Percentiles rank a stretch among this genome's conserved stretches.
Conservation (phyloP, 2,888 invertebrate species). For the Allolobophora icterica region DNA sequence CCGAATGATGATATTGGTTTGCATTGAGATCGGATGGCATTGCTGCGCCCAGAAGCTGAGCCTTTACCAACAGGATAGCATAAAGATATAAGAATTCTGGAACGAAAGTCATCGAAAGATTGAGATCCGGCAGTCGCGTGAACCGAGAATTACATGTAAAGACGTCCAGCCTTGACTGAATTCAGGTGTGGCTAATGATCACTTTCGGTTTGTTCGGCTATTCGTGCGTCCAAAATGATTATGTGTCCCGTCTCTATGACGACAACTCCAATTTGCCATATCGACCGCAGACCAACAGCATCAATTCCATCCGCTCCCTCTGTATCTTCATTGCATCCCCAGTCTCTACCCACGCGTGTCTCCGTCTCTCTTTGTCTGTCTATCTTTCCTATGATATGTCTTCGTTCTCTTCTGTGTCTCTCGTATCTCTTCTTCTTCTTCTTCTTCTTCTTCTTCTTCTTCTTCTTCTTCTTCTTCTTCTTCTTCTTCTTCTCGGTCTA, state of each 20-base stretch:
- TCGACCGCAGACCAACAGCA: too few relatives aligned
- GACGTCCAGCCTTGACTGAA: conserved; percentile 3
- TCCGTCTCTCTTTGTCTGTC: background rate
- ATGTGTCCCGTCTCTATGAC: background rate
- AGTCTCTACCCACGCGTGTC: background rate
- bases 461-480: too few relatives aligned
- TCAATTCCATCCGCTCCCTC: too few relatives aligned
- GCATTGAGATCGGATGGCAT: background rate
- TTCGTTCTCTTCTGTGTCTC: background rate
- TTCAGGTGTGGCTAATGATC: background rate
- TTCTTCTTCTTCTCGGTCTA: background rate
- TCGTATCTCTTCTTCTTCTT: background rate
- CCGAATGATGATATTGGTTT: background rate
- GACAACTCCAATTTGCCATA: too few relatives aligned
- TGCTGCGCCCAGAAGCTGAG: background rate
- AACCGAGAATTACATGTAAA: background rate
- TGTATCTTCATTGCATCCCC: background rate
- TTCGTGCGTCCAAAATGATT: background rate
- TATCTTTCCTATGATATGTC: background rate
- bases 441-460: too few relatives aligned
- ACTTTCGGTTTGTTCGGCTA: too few relatives aligned
- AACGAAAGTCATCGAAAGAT: background rate
- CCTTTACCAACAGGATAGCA: background rate
- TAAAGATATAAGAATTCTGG: background rate
- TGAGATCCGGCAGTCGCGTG: background rate